Base-by-base conservation (phyloP, 2,113 vertebrate species). In the Pan troglodytes region DNA sequence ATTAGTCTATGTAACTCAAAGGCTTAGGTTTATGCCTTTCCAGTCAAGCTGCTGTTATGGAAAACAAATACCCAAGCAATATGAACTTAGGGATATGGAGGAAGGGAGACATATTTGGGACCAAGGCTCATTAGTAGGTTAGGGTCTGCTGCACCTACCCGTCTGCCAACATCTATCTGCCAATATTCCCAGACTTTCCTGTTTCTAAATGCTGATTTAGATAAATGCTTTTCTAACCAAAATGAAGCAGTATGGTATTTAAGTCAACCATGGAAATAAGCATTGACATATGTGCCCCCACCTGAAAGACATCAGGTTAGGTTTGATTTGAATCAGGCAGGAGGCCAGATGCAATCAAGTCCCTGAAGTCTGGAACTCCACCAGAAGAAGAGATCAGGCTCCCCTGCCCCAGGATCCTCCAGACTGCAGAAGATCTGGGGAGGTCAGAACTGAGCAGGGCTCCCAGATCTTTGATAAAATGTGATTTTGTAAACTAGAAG, bases 211-310 rank as follows among this genome's bases (percentile, higher is more conserved):
- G 88, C 67, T 96, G 94, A 97, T 94, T 96, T 97, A 97, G 94
- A 98, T 97, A 97, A 97, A 97, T 95, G 80, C 88, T 97, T 97
- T 98, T 96, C 93, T 97, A 97, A 96, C 85, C 95, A 93, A 96
- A 97, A 96, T 85, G 82, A 96, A 98, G 88, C 88, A 92, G 80
- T 68, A 38, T 96, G 67, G 64, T 97, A 85, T 95, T 92, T 90
- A 95, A 96, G 78, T 92, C 90, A 96, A 92, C 97, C 92, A 90
- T 88, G 90, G 97, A 93, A 97, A 88, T 95, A 96, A 97, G 64
- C 64, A 48, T 92, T 79, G 81, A 75, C 88, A 61, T 73, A 25
- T 80, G 59, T 45, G 27, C 57, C 88, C 85, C 88, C 38, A 83
- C 83, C 59, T 90, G 64, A 85, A 89, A 95, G 72, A 81, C 96